phyloP scores from a whole-genome alignment of 2,113 vertebrate genomes.

The Anser cygnoides region DNA sequence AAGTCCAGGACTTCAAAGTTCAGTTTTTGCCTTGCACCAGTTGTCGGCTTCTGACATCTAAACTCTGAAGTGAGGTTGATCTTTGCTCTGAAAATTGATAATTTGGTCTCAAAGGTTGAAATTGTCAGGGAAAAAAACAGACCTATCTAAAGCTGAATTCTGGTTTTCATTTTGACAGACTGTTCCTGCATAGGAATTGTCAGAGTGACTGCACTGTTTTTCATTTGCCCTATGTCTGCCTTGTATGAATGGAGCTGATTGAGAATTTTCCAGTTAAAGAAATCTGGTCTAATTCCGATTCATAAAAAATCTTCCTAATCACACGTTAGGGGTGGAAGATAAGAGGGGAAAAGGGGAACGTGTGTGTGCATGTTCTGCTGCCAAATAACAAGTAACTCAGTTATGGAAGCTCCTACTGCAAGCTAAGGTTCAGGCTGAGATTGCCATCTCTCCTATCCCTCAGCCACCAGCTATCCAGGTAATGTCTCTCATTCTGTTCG shows the following conservation, averaged over 20 bases:
- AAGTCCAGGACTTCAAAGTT: slow-evolving; percentile 27
- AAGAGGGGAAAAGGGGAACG: background rate
- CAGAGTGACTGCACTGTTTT: background rate
- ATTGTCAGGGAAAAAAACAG: background rate
- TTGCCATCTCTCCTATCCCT: background rate
- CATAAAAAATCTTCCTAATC: background rate
- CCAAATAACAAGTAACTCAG: background rate
- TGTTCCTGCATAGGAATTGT: background rate
- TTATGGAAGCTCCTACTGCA: background rate
- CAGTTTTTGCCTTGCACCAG: slow-evolving; percentile 11
- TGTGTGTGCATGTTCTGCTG: background rate
- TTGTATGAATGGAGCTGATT: background rate
- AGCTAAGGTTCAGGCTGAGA: background rate
- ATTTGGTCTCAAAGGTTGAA: background rate
- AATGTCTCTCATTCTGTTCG: background rate
- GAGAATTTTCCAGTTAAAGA: background rate
- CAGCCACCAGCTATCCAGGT: background rate
- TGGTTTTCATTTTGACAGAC: background rate
- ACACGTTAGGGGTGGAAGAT: background rate
- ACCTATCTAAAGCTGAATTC: background rate
- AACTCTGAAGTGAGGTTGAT: background rate
- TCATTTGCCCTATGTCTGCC: background rate
- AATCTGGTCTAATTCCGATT: background rate
- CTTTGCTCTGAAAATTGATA: slow-evolving; percentile 11
- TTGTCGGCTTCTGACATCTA: background rate